A percentile compares a stretch with the other conserved stretches of the same genome.
phyloP scores from a whole-genome alignment of 37 sponge, comb jelly and placozoan genomes.

The Tethya wilhelma region DNA sequence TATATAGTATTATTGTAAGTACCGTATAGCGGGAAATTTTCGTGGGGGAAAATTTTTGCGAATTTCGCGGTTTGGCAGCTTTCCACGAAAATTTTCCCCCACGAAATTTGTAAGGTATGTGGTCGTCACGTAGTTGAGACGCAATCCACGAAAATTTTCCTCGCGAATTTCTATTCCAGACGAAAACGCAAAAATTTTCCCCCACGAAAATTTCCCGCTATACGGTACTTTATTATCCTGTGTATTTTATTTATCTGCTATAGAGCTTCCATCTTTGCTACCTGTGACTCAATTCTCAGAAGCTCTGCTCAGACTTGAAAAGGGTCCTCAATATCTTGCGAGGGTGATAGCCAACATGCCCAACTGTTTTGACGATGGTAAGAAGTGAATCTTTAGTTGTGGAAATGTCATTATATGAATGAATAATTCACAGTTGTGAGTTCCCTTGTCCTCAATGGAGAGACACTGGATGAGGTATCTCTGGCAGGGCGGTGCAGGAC shows the following conservation, averaged over 20 bases:
- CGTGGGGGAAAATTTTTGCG: too few relatives aligned
- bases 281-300: constrained; percentile 50
- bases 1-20: background rate
- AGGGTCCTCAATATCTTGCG: constrained; percentile 59
- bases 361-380: constrained; percentile 69
- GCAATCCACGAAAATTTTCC: too few relatives aligned
- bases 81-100: too few relatives aligned
- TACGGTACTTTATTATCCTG: background rate
- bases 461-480: constrained; percentile 73
- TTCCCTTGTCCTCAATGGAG: constrained; percentile 61
- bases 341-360: constrained; percentile 75
- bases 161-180: too few relatives aligned
- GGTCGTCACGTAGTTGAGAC: too few relatives aligned
- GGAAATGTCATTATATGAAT: background rate
- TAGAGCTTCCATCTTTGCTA: constrained; percentile 64
- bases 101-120: too few relatives aligned
- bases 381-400: background rate
- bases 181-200: background rate
- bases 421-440: constrained; percentile 48
- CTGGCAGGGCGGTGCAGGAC: constrained; percentile 59
- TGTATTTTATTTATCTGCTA: background rate
- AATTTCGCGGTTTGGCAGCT: too few relatives aligned
- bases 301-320: constrained; percentile 57
- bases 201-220: background rate
- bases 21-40: too few relatives aligned